Base-by-base conservation (phyloP, 2,797 vertebrate genomes). In the Sebastes ruberrimus region DNA sequence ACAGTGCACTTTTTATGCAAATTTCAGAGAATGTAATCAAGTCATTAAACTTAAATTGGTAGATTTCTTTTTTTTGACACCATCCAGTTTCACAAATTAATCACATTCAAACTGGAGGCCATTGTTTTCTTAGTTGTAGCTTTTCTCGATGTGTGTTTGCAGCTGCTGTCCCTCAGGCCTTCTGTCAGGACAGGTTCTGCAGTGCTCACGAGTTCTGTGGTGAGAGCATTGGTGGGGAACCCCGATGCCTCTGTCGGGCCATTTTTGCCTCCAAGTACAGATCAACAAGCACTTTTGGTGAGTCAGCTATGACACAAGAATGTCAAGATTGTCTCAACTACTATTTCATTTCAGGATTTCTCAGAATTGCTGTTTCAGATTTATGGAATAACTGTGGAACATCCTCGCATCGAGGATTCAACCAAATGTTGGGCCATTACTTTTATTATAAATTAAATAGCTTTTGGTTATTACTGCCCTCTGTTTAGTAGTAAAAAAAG, bases 161-260 rank as follows among this genome's bases (percentile, higher is more conserved):
- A 84, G 83, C 49, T 7, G 35, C 73, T 22, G 30, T 23, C 20
- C 27, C 30, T 55, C n/a, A 28, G 20, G 42, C 46, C 61, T 23
- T 53, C 27, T 91, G 88, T 46, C 74, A 55, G 61, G 49, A 87
- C 70, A 77, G 2, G 30, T 57, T 57, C 71, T 92, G 92, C 81
- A 90, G 85, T 23, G 27, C 68, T 42, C 82, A 91, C 1, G 89
- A 92, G 81, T 92, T 91, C 79, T 93, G 90, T 35, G 85, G 82
- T 7, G 10, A 82, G 35, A 25, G 7, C 9, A 4, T 1, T 0
- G 18, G 4, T 2, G n/a, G 38, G 7, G 22, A 74, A n/a, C 59
- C 69, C 1, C 6, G 20, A 22, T 92, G 90, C 61, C 9, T 85
- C 55, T 92, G 89, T 35, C 76, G 90, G 1, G 61, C 87, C 27